phyloP scores from a whole-genome alignment of 2,888 invertebrate species.

The Heteromyza rotundicornis region DNA sequence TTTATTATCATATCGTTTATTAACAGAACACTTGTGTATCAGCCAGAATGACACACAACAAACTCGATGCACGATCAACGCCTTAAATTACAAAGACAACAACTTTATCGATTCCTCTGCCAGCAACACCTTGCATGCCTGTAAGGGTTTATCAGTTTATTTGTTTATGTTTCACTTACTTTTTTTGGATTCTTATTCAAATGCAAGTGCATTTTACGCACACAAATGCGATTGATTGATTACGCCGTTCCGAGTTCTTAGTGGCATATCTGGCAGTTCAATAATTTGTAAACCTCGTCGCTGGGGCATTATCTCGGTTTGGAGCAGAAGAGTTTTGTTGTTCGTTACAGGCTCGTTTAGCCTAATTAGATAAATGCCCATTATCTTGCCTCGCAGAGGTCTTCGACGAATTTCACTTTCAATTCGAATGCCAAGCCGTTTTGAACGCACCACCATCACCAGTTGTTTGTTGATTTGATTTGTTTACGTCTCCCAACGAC shows the following conservation, averaged over 20 bases:
- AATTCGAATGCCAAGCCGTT: too few relatives aligned
- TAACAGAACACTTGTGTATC: conserved; percentile 54
- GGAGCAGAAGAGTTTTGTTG: too few relatives aligned
- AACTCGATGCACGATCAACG: conserved; percentile 10
- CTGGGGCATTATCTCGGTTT: neutral
- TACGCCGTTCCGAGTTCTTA: neutral
- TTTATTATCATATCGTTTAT: conserved; percentile 41
- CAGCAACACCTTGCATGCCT: neutral
- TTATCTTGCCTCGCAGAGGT: neutral
- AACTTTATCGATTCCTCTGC: too few relatives aligned
- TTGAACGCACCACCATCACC: too few relatives aligned
- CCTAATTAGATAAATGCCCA: conserved; percentile 50
- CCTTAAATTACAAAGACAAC: neutral
- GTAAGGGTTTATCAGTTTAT: neutral
- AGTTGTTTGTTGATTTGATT: too few relatives aligned
- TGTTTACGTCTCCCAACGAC: too few relatives aligned
- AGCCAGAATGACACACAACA: conserved; percentile 24
- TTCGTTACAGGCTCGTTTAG: conserved; percentile 36
- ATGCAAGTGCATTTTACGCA: neutral
- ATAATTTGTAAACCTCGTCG: neutral
- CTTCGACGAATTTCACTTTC: neutral
- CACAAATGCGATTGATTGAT: conserved; percentile 3
- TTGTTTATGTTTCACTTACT: neutral
- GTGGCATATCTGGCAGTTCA: neutral
- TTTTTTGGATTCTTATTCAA: conserved; percentile 1